Conservation (phyloP, 2,113 vertebrate genomes). For the Aviceda subcristata region DNA sequence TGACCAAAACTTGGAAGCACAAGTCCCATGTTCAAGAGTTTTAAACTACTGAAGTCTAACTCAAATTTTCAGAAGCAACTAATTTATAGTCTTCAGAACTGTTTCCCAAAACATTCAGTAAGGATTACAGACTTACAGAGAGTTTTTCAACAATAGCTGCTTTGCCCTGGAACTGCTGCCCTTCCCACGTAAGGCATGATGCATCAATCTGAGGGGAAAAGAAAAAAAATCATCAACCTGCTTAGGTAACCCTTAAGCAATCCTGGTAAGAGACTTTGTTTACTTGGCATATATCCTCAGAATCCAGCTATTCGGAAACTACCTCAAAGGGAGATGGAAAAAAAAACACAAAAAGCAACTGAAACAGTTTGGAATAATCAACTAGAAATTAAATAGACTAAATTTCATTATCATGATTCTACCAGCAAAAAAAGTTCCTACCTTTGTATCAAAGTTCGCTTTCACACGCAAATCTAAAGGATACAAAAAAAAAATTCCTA, state of each 20-base stretch:
- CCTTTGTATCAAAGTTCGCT: neutral
- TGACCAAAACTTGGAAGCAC: neutral
- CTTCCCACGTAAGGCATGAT: constrained; percentile 99
- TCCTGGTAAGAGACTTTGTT: neutral
- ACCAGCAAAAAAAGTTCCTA: neutral
- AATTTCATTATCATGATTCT: neutral
- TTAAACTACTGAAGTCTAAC: neutral
- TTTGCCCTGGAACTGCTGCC: constrained; percentile 97
- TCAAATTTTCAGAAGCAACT: neutral
- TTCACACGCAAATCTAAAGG: neutral
- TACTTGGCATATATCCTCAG: neutral
- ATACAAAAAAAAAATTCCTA: neutral
- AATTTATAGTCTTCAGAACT: neutral
- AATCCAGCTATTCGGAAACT: neutral
- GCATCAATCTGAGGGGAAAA: constrained; percentile 83
- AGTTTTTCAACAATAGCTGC: constrained; percentile 95
- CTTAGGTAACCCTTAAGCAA: neutral
- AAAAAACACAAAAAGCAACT: neutral
- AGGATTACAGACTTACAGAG: constrained; percentile 79
- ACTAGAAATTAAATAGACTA: neutral
- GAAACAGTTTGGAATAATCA: neutral
- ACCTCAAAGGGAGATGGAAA: neutral
- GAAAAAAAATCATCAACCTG: neutral
- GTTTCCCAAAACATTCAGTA: neutral
- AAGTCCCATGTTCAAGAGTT: neutral